Conservation (phyloP, 1,140 invertebrate genomes). For the Antheraea mylitta region DNA sequence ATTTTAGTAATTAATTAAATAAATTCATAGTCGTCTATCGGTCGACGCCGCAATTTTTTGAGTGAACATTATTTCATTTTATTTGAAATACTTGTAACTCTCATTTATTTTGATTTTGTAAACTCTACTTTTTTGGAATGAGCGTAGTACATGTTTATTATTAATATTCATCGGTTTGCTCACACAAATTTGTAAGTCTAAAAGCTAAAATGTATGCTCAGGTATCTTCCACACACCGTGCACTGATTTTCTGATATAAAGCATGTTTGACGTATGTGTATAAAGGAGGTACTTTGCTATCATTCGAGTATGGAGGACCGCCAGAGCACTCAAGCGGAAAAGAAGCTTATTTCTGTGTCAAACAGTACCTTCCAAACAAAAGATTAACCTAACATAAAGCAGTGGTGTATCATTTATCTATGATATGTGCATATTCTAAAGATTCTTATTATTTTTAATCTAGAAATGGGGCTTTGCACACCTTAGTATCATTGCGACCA, state of each 20-base stretch:
- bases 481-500: too few relatives aligned
- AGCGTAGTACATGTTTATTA: too few relatives aligned
- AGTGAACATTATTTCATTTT: too few relatives aligned
- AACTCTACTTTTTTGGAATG: too few relatives aligned
- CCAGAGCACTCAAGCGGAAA: constrained; percentile 28
- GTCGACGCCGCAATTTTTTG: too few relatives aligned
- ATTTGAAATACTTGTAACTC: too few relatives aligned
- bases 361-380: constrained; percentile 3
- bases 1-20: too few relatives aligned
- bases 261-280: not conserved
- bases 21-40: too few relatives aligned
- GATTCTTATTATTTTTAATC: not conserved
- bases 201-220: not conserved
- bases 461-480: too few relatives aligned
- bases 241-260: not conserved
- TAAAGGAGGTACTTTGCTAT: not conserved
- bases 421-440: not conserved
- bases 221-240: not conserved
- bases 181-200: too few relatives aligned
- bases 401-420: not conserved
- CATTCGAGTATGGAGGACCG: constrained; percentile 23
- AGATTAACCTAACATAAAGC: not conserved
- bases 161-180: too few relatives aligned
- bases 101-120: too few relatives aligned
- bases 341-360: constrained; percentile 10